phyloP scores from a whole-genome alignment of 2,797 vertebrate genomes.

The Oceanodroma leucorhoa region DNA sequence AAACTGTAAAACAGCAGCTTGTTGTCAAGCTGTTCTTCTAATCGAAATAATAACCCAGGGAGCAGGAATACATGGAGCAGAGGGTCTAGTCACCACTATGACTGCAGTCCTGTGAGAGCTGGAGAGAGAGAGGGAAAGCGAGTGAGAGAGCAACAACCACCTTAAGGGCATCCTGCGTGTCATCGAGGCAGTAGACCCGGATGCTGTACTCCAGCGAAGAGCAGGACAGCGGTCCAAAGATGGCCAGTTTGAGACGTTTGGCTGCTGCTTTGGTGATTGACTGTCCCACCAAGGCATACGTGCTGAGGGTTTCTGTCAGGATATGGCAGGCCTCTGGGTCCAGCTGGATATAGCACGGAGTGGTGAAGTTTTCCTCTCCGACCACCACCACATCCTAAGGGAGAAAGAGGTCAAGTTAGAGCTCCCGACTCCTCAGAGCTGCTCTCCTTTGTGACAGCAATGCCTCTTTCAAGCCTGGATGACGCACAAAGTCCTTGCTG shows the following conservation, averaged over 20 bases:
- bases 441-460: not conserved
- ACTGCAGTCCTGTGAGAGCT: not conserved
- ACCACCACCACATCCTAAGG: constrained; percentile 92
- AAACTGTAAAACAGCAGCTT: constrained; percentile 53
- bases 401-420: not conserved
- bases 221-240: constrained; percentile 92
- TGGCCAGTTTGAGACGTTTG: constrained; percentile 92
- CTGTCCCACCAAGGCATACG: constrained; percentile 90
- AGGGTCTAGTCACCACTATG: not conserved
- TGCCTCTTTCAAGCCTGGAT: not conserved
- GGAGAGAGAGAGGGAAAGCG: not conserved
- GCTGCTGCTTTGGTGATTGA: constrained; percentile 88
- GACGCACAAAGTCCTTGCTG: not conserved
- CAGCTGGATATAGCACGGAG: constrained; percentile 95
- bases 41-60: constrained; percentile 8
- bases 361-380: constrained; percentile 95
- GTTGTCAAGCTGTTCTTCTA: constrained; percentile 19
- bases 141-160: constrained; percentile 61
- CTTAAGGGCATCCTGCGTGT: constrained; percentile 94
- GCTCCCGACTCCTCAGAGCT: not conserved
- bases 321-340: constrained; percentile 94
- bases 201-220: constrained; percentile 92
- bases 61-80: not conserved
- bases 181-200: constrained; percentile 95
- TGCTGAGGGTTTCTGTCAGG: constrained; percentile 93